Evolutionary conservation across 2,888 invertebrate species (phyloP).

Genomic region (Drosophila sordidapex): DNA sequence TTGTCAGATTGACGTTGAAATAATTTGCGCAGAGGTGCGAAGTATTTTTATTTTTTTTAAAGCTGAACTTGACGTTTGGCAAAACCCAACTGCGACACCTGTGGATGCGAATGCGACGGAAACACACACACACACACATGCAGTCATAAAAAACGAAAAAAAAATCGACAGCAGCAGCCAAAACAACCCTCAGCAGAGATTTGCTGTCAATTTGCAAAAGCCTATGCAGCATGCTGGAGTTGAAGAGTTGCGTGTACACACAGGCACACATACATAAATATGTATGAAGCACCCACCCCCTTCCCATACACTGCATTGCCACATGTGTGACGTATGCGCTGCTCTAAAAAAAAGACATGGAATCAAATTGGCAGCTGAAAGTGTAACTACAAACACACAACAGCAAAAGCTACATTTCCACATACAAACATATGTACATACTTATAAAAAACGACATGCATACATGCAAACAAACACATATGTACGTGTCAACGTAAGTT

Average conservation of each 20-base stretch:
- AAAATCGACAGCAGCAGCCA: slow-evolving; percentile 40
- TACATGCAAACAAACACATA: background rate
- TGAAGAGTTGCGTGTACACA: slow-evolving; percentile 8
- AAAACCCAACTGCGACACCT: slow-evolving; percentile 57
- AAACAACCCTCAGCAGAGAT: slow-evolving; percentile 63
- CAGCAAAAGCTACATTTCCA: slow-evolving; percentile 38
- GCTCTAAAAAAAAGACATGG: slow-evolving; percentile 24
- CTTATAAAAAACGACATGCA: background rate
- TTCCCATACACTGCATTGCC: slow-evolving; percentile 7
- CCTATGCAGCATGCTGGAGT: slow-evolving; percentile 43
- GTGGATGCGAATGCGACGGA: slow-evolving; percentile 58
- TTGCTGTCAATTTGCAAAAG: slow-evolving; percentile 64
- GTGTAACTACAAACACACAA: slow-evolving; percentile 62
- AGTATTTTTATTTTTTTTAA: slow-evolving; percentile 31
- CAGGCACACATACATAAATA: background rate
- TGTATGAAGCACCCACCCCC: background rate
- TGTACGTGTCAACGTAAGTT: slow-evolving; percentile 4
- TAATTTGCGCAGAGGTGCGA: slow-evolving; percentile 75
- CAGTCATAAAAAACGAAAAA: slow-evolving; percentile 21
- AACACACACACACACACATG: background rate
- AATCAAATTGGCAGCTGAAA: slow-evolving; percentile 63
- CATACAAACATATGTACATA: slow-evolving; percentile 1
- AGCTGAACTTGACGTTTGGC: slow-evolving; percentile 71
- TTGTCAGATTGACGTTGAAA: slow-evolving; percentile 70
- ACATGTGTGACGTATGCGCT: slow-evolving; percentile 54